phyloP scores from a whole-genome alignment of 2,113 vertebrate genomes.

The Morone saxatilis region DNA sequence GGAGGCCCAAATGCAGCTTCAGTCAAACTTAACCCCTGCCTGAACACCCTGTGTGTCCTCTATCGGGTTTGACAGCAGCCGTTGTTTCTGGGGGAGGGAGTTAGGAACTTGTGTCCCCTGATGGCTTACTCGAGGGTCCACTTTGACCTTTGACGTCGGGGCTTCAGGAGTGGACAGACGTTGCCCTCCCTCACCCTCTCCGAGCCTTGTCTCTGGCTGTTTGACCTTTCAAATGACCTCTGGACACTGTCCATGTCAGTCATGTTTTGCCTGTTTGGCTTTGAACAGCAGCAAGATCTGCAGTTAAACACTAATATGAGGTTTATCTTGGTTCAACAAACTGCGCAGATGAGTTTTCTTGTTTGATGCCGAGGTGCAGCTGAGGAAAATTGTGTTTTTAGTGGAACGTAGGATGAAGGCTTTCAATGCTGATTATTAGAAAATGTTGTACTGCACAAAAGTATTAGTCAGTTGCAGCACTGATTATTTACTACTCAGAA shows the following conservation, averaged over 20 bases:
- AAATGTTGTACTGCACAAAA: not conserved
- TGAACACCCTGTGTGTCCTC: constrained; percentile 38
- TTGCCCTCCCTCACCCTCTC: not conserved
- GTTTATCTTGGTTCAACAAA: not conserved
- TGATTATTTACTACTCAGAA: not conserved
- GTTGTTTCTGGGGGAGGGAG: constrained; percentile 53
- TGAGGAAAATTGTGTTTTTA: not conserved
- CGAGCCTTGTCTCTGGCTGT: constrained; percentile 43
- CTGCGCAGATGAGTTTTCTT: not conserved
- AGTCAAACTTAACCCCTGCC: constrained; percentile 43
- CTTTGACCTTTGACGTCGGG: constrained; percentile 67
- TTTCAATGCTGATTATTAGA: not conserved
- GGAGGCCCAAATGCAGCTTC: constrained; percentile 32
- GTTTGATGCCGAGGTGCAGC: not conserved
- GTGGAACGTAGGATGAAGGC: not conserved
- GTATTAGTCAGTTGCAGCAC: not conserved
- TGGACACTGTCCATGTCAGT: constrained; percentile 60
- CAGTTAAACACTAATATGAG: not conserved
- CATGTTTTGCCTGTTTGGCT: constrained; percentile 11
- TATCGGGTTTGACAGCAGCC: constrained; percentile 61
- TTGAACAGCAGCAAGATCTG: not conserved
- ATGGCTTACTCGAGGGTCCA: constrained; percentile 65
- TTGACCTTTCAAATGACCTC: constrained; percentile 61
- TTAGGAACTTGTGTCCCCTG: constrained; percentile 54
- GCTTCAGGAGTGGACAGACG: constrained; percentile 43